Evolutionary conservation across 2,113 vertebrate genomes (phyloP).

Genomic region (Leptocoma aspasia): DNA sequence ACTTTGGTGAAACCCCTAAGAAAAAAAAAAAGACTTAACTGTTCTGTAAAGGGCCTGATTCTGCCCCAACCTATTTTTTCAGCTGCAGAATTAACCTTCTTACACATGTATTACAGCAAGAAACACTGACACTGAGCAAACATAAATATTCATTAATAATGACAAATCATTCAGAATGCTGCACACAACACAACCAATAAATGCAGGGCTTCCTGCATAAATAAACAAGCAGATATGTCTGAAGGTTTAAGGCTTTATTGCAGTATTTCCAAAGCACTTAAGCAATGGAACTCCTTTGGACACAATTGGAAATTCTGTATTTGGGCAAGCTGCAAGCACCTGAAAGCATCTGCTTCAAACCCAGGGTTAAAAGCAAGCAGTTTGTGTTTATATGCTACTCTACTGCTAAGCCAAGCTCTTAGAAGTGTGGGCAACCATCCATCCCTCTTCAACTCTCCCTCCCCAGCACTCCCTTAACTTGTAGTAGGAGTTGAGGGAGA

Average conservation of each 20-base stretch:
- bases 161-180: constrained; percentile 7
- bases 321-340: background rate
- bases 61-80: background rate
- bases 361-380: background rate
- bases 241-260: background rate
- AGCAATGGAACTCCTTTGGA: background rate
- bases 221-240: background rate
- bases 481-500: constrained; percentile 66
- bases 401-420: background rate
- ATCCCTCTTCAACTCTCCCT: background rate
- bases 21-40: background rate
- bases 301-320: background rate
- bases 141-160: constrained; percentile 47
- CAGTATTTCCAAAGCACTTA: background rate
- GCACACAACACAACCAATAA: background rate
- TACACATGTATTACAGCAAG: background rate
- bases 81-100: background rate
- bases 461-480: constrained; percentile 16
- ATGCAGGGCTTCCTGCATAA: background rate
- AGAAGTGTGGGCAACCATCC: constrained; percentile 15
- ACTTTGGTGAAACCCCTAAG: background rate
- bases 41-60: background rate
- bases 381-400: background rate
- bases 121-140: background rate
- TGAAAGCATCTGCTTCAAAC: background rate